Conservation (phyloP, 2,888 invertebrate species). For the Clistopyga incitator region DNA sequence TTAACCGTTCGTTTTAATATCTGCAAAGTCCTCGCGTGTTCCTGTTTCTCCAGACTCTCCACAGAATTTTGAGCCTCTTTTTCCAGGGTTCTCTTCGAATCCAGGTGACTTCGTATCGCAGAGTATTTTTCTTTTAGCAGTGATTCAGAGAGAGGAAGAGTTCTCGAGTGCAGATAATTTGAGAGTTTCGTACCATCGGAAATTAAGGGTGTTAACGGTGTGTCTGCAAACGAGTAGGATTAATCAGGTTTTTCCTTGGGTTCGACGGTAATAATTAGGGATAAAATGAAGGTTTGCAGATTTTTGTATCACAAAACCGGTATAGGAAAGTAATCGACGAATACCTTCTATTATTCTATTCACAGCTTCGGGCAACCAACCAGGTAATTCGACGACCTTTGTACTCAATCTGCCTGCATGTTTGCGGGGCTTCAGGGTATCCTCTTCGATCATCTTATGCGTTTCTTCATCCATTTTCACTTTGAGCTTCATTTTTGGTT, state of each 20-base stretch:
- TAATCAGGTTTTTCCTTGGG: neutral
- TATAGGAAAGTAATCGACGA: too few relatives aligned
- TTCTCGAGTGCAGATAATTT: conserved; percentile 87
- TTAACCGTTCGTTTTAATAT: conserved; percentile 88
- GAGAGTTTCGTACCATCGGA: conserved; percentile 86
- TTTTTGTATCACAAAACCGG: too few relatives aligned
- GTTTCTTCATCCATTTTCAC: conserved; percentile 86
- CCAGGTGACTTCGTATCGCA: conserved; percentile 67
- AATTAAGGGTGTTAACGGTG: conserved; percentile 84
- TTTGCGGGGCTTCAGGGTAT: conserved; percentile 87
- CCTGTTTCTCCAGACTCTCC: conserved; percentile 81
- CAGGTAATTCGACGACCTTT: conserved; percentile 86
- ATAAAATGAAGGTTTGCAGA: too few relatives aligned
- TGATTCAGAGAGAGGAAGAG: conserved; percentile 88
- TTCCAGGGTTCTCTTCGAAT: conserved; percentile 66
- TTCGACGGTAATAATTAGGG: neutral
- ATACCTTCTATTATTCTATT: conserved; percentile 85
- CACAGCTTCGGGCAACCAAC: conserved; percentile 87
- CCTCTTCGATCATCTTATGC: conserved; percentile 85
- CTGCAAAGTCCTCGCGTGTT: conserved; percentile 85
- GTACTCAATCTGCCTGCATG: conserved; percentile 90
- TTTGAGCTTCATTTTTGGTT: conserved; percentile 82
- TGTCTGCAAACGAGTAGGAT: conserved; percentile 52
- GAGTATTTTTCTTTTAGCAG: conserved; percentile 85
- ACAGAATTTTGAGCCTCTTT: conserved; percentile 81